phyloP scores from a whole-genome alignment of 1,140 invertebrate species.

The Drosophila teissieri region DNA sequence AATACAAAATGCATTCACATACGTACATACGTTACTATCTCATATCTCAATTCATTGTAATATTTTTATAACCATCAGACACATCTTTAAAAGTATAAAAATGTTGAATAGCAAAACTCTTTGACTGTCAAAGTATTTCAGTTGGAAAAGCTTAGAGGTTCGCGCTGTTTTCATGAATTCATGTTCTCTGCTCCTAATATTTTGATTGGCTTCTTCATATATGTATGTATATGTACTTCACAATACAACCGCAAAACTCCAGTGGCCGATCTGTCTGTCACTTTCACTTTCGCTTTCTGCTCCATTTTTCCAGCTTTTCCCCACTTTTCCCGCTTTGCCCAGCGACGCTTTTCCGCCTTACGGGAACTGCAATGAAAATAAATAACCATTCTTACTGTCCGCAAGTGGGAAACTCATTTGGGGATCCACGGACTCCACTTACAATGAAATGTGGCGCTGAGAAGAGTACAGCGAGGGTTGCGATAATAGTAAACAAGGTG shows the following conservation, averaged over 20 bases:
- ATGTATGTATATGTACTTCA: not conserved
- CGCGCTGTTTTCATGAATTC: not conserved
- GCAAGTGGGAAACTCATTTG: not conserved
- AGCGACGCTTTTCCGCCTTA: slow-evolving; percentile 36
- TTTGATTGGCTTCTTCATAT: slow-evolving; percentile 8
- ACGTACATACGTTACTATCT: slow-evolving; percentile 29
- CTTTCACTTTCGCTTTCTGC: not conserved
- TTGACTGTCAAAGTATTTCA: slow-evolving; percentile 13
- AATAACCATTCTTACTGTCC: not conserved
- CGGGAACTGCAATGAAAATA: slow-evolving; percentile 58
- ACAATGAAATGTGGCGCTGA: slow-evolving; percentile 95
- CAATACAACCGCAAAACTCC: slow-evolving; percentile 18
- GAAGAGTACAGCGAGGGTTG: slow-evolving; percentile 97
- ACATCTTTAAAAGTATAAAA: slow-evolving; percentile 32
- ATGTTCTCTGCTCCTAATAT: slow-evolving; percentile 16
- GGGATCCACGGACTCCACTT: slow-evolving; percentile 26
- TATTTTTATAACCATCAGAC: slow-evolving; percentile 33
- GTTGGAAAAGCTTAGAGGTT: slow-evolving; percentile 2
- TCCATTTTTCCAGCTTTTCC: not conserved
- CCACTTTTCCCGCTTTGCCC: not conserved
- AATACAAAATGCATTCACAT: slow-evolving; percentile 43
- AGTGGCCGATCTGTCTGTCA: not conserved
- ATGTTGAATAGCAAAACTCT: slow-evolving; percentile 29
- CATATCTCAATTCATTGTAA: slow-evolving; percentile 34
- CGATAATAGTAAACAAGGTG: slow-evolving; percentile 98